phyloP scores from a whole-genome alignment of 2,113 vertebrate species.

The human region GRCh38 chr1:112503001-112503500 shows the following conservation, averaged over 20 bases:
- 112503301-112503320: conserved; percentile 43
- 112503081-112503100: conserved; percentile 73
- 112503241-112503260: background rate
- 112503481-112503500: background rate
- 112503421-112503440: background rate
- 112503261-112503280: background rate
- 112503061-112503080: conserved; percentile 80
- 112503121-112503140: conserved; percentile 28
- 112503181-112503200: background rate
- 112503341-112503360: background rate
- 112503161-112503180: background rate
- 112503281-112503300: background rate
- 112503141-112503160: background rate
- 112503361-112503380: background rate
- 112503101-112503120: conserved; percentile 59
- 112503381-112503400: background rate
- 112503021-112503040: conserved; percentile 78
- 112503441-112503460: background rate
- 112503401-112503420: background rate
- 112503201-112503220: background rate
- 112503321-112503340: background rate
- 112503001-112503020: conserved; percentile 77
- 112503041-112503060: conserved; percentile 79
- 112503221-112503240: background rate
- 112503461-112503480: background rate